A percentile compares a stretch with the other conserved stretches of the same genome.
Conservation (phyloP, 2,113 vertebrate genomes). For the Anhinga rufa region DNA sequence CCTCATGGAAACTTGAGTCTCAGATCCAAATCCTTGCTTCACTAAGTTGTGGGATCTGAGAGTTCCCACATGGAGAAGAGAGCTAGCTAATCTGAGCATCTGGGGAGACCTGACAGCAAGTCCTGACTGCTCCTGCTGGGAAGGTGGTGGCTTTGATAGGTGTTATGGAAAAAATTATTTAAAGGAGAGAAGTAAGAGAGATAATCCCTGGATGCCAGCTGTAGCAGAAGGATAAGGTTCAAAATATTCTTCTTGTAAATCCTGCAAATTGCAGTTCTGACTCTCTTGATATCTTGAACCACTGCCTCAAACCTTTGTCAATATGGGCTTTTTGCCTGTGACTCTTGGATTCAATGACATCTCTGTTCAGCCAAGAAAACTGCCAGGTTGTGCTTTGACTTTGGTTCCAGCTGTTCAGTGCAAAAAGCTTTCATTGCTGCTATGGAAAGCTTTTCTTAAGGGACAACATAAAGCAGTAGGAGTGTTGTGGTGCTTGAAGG, state of each 20-base stretch:
- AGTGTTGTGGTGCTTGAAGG: constrained; percentile 26
- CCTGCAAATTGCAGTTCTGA: not conserved
- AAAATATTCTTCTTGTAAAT: not conserved
- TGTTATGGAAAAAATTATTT: not conserved
- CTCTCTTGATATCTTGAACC: not conserved
- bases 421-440: constrained; percentile 25
- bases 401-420: constrained; percentile 45
- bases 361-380: constrained; percentile 10
- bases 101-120: not conserved
- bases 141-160: not conserved
- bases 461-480: not conserved
- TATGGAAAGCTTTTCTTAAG: constrained; percentile 33
- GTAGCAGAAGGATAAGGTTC: not conserved
- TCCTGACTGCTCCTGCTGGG: not conserved
- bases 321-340: not conserved
- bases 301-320: not conserved
- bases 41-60: not conserved
- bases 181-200: not conserved
- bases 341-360: not conserved
- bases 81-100: not conserved
- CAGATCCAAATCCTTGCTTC: not conserved
- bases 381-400: constrained; percentile 43
- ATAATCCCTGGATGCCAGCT: not conserved
- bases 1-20: not conserved
- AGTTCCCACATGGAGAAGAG: not conserved